Evolutionary conservation across 2,888 invertebrate genomes (phyloP), one percentile per base, ranked within the genome.

Genomic region (Gibbula magus): DNA sequence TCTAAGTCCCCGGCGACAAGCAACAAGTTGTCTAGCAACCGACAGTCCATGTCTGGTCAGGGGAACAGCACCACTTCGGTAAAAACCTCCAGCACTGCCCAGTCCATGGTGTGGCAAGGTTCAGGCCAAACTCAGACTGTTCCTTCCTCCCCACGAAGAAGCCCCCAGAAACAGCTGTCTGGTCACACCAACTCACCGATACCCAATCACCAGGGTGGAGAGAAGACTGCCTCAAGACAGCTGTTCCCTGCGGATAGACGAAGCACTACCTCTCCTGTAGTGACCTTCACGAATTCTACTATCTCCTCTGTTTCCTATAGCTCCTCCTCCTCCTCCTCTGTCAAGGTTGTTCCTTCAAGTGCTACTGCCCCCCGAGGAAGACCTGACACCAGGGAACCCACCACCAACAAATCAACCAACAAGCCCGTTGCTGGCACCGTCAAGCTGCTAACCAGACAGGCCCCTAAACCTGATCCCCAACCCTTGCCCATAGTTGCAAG

Each of bases 171-270:
- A 76, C 88, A 88, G 51, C 54, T 79, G 5, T 45, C 78, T 18
- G 56, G 51, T 22, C 54, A 56, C 54, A 66, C 75, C 16, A 70
- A 75, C 53, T 77, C 77, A 52, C 70, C 80, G 32, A 53, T 75
- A 73, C n/a, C 45, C 73, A n/a, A 61, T 53, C 32, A 13, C 78
- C 4, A 73, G 79, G 25, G 66, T 45, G 32, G 73, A 22, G 88
- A 87, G 39, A 88, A 90, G 81, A 87, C 81, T 18, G 89, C 89
- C 25, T 87, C 88, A 1, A 86, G 93, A 45, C 93, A 92, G 85
- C 86, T 92, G 61, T 92, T 92, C 81, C 88, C 90, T 18, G 84
- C 83, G 39, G 92, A 91, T 32, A 54, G 54, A 53, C 53, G 75
- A 13, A 75, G 35, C 29, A 32, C 75, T 3, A 54, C 75, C 29